Evolutionary conservation across 2,113 vertebrate species (phyloP).

Genomic region (Vulpes lagopus): DNA sequence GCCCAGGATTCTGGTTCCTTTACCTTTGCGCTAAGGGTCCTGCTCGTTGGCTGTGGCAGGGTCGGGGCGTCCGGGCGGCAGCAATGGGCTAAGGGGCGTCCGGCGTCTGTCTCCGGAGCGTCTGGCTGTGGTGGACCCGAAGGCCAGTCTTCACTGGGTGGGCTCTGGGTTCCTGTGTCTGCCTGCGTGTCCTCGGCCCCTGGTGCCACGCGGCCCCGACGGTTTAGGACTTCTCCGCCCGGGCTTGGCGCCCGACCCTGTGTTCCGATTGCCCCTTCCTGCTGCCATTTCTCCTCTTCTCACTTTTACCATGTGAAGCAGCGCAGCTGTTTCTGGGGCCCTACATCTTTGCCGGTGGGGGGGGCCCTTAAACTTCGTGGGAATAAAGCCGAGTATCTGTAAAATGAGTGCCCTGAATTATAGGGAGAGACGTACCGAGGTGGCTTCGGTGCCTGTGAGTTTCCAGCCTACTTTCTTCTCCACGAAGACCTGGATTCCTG

Average conservation of each 20-base stretch:
- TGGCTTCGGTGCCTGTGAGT: not conserved
- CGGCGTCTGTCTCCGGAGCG: not conserved
- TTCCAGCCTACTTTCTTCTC: constrained; percentile 36
- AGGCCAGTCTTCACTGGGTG: not conserved
- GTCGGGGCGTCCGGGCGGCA: too few species aligned
- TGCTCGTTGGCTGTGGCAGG: not conserved
- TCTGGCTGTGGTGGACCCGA: not conserved
- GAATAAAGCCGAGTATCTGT: not conserved
- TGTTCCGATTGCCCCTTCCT: not conserved
- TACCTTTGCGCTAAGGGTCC: not conserved
- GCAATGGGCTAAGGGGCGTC: not conserved
- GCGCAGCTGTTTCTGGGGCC: not conserved
- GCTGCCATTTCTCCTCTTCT: not conserved
- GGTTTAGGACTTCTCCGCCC: not conserved
- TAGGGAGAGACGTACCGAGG: not conserved
- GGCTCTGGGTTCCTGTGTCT: not conserved
- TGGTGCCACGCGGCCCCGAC: too few species aligned
- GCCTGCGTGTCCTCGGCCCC: accelerated
- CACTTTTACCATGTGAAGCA: not conserved
- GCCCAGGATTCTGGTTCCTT: not conserved
- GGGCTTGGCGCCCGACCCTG: not conserved
- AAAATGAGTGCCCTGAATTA: not conserved
- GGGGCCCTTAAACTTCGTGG: not conserved
- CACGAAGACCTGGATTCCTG: not conserved
- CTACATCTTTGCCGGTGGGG: not conserved